Conservation (phyloP, 2,888 invertebrate genomes). For the Ctena decussata region DNA sequence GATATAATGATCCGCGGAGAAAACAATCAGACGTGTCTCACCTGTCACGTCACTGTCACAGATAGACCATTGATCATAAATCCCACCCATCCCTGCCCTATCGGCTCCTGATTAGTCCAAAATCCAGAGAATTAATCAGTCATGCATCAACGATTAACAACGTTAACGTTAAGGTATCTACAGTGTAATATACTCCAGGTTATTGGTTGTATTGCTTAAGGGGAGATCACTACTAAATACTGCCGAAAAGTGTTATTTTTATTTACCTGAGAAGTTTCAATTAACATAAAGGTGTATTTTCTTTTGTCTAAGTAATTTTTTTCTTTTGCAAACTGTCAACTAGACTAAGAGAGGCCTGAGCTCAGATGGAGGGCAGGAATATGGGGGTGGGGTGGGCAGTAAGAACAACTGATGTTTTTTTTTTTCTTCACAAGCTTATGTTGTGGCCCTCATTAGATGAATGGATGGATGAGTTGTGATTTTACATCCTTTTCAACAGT, state of each 20-base stretch:
- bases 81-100: constrained; percentile 66
- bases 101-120: constrained; percentile 59
- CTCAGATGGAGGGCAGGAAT: too few relatives aligned
- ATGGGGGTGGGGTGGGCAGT: too few relatives aligned
- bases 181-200: background rate
- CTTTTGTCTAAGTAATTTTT: too few relatives aligned
- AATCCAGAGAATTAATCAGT: constrained; percentile 62
- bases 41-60: constrained; percentile 54
- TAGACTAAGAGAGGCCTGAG: too few relatives aligned
- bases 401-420: too few relatives aligned
- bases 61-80: constrained; percentile 72
- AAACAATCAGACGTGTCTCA: constrained; percentile 43
- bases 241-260: background rate
- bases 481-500: too few relatives aligned
- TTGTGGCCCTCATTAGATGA: too few relatives aligned
- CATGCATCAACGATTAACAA: constrained; percentile 55
- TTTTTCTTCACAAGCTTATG: too few relatives aligned
- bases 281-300: too few relatives aligned
- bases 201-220: background rate
- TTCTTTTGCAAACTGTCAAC: too few relatives aligned
- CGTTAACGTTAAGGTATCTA: background rate
- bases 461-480: too few relatives aligned
- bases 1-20: constrained; percentile 2
- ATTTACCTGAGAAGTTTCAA: too few relatives aligned
- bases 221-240: background rate